Conservation (phyloP, 2,888 invertebrate species). For the Chymomyza fuscimana region DNA sequence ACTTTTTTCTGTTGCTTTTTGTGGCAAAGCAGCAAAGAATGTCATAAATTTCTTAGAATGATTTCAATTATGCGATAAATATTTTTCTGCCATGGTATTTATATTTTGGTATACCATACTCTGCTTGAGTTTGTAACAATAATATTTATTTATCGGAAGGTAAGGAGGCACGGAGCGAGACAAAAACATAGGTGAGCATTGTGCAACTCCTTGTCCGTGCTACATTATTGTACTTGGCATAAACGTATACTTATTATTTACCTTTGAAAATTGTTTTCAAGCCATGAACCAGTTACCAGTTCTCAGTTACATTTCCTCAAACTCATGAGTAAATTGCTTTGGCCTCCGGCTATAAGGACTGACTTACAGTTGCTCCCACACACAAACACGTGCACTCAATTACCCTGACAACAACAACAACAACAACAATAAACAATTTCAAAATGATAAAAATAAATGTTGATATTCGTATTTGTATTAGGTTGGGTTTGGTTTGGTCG, state of each 20-base stretch:
- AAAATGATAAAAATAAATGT: conserved; percentile 52
- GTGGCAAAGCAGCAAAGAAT: conserved; percentile 20
- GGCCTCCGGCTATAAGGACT: conserved; percentile 40
- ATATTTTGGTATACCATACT: conserved; percentile 10
- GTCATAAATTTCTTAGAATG: conserved; percentile 46
- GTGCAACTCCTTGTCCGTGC: background rate
- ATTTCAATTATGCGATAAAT: conserved; percentile 68
- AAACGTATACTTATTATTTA: conserved; percentile 59
- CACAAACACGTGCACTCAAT: conserved; percentile 51
- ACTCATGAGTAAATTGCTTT: conserved; percentile 55
- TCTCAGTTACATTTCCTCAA: conserved; percentile 1
- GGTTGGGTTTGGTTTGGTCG: background rate
- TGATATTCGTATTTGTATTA: conserved; percentile 10
- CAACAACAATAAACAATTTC: conserved; percentile 60
- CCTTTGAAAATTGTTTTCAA: conserved; percentile 58
- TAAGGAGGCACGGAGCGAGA: background rate
- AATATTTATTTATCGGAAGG: conserved; percentile 46
- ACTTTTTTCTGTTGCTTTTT: conserved; percentile 4
- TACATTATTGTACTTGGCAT: conserved; percentile 21
- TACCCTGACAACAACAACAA: conserved; percentile 38
- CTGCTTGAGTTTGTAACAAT: conserved; percentile 15
- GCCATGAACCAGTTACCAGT: background rate
- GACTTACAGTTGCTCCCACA: conserved; percentile 12
- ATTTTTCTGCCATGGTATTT: conserved; percentile 32
- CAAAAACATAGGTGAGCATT: conserved; percentile 8